These are phyloP conservation scores for Scaptomyza tumidula DNA, from an alignment of 2,888 invertebrate species.

Conservation along the genomic window DNA sequence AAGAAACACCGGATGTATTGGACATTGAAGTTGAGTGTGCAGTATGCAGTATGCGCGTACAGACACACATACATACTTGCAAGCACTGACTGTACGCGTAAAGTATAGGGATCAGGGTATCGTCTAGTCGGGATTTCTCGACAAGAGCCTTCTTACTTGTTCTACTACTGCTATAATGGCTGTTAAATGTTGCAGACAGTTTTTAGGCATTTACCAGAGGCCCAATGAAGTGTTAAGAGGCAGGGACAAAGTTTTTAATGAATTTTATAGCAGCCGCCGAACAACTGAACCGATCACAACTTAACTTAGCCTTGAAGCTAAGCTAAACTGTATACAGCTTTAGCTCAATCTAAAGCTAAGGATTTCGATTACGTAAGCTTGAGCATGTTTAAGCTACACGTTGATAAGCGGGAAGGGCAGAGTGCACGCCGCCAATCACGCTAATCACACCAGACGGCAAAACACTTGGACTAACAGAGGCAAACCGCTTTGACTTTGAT, in stretches of 20 bases:
- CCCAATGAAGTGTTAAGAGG: constrained; percentile 17
- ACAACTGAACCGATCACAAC: constrained; percentile 42
- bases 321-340: neutral
- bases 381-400: constrained; percentile 21
- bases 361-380: constrained; percentile 54
- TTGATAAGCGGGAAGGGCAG: constrained; percentile 59
- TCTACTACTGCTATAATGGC: constrained; percentile 42
- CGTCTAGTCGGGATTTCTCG: too few species aligned
- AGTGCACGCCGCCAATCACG: constrained; percentile 57
- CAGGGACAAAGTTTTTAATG: constrained; percentile 71
- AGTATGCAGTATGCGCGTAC: too few species aligned
- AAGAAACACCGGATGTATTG: too few species aligned
- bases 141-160: too few species aligned
- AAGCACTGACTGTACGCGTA: too few species aligned
- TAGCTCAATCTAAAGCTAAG: constrained; percentile 24
- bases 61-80: too few species aligned
- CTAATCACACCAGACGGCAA: constrained; percentile 56
- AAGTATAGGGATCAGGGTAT: too few species aligned
- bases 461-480: constrained; percentile 41
- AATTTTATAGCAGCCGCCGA: constrained; percentile 75
- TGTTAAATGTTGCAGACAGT: constrained; percentile 71
- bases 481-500: constrained; percentile 68
- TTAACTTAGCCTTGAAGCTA: constrained; percentile 21
- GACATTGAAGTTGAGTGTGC: too few species aligned
- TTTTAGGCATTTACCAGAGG: constrained; percentile 42